These are phyloP conservation scores for Toxotes lorentzi DNA, from an alignment of 2,797 vertebrate species.

Conservation along the genomic window DNA sequence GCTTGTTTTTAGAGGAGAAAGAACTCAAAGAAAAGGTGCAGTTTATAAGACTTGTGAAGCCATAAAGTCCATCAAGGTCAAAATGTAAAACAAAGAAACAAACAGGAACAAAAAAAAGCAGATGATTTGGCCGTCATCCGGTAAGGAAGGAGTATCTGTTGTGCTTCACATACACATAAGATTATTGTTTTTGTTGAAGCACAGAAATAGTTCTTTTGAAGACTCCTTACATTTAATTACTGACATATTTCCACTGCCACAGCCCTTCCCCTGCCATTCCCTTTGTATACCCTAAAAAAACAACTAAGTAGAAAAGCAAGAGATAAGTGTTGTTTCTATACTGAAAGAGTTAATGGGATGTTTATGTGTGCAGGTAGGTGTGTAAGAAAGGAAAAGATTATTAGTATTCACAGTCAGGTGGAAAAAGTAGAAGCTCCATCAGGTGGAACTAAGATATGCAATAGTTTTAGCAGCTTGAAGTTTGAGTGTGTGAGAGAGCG, in stretches of 20 bases:
- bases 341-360: conserved; percentile 37
- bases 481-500: conserved; percentile 8
- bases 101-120: neutral
- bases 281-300: neutral
- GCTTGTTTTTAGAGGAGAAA: conserved; percentile 7
- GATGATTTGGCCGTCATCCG: neutral
- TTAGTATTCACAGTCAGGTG: conserved; percentile 78
- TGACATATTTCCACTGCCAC: conserved; percentile 16
- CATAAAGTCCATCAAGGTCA: neutral
- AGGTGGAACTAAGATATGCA: conserved; percentile 77
- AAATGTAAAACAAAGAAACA: neutral
- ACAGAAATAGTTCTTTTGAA: neutral
- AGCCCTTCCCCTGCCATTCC: neutral
- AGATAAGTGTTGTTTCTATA: neutral
- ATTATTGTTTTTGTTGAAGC: conserved; percentile 20
- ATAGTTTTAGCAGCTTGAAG: conserved; percentile 19
- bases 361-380: conserved; percentile 43
- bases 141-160: neutral
- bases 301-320: conserved; percentile 8
- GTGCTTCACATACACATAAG: neutral
- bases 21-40: neutral
- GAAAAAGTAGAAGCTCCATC: conserved; percentile 68
- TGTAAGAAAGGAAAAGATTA: conserved; percentile 34
- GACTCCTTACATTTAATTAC: conserved; percentile 11
- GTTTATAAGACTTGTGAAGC: neutral